Percentiles rank a stretch among this genome's conserved stretches.
Conservation (phyloP, 1,140 invertebrate species). For the Bombus balteatus region DNA sequence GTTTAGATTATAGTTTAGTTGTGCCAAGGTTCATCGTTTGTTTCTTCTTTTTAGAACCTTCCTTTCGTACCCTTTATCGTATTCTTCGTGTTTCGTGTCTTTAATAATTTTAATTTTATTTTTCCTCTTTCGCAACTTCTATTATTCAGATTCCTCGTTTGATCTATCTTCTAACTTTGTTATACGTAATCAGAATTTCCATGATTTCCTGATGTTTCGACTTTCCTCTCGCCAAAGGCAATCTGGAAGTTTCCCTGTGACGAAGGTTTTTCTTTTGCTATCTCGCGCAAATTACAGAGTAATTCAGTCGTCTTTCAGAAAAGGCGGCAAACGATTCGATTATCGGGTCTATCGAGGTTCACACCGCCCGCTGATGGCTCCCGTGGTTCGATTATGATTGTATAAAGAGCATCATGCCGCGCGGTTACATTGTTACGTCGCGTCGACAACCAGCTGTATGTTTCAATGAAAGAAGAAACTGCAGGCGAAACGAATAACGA, state of each 20-base stretch:
- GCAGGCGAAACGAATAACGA: conserved; percentile 24
- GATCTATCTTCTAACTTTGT: too few relatives aligned
- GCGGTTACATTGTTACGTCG: conserved; percentile 59
- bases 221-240: background rate
- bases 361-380: conserved; percentile 19
- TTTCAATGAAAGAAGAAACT: conserved; percentile 29
- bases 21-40: background rate
- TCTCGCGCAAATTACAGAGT: background rate
- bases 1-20: background rate
- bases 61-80: background rate
- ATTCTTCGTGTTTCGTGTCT: background rate
- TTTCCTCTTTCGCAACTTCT: too few relatives aligned
- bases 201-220: background rate
- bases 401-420: conserved; percentile 67
- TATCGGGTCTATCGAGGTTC: conserved; percentile 23
- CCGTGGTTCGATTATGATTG: conserved; percentile 66
- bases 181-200: background rate
- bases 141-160: too few relatives aligned
- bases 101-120: background rate
- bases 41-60: background rate
- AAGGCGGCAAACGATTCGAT: conserved; percentile 37
- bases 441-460: conserved; percentile 63
- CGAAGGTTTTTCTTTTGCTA: background rate
- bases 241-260: too few relatives aligned
- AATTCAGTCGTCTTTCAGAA: background rate